Evolutionary conservation across 2,113 vertebrate species (phyloP), one percentile per base, ranked within the genome.

Genomic region (Oryzias woworae): DNA sequence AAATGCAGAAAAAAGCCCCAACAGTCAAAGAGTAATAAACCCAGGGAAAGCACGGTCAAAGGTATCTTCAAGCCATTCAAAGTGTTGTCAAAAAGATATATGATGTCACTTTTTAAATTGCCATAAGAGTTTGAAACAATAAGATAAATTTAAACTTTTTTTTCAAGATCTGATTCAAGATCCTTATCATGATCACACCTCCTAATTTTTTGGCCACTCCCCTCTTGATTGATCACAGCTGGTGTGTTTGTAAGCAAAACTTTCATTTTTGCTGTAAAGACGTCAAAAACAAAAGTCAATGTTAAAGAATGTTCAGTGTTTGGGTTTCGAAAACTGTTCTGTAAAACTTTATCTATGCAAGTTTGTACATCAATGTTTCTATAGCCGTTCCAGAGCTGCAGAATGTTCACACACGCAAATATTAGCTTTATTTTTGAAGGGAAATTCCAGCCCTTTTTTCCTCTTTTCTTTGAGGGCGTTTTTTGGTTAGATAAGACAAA

Each of bases 261-360:
- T 79, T 81, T 84, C 74, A 78, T 78, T 47, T 42, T 84, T 63
- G 58, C 64, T 47, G 53, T 67, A 80, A 65, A 80, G 72, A 80
- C 42, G 49, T 66, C 43, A 57, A 56, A 85, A 56, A 73, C 72
- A 56, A 73, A 22, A 66, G 50, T 70, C 41, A 58, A 77, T 48
- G 50, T n/a, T 58, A 58, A 53, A 54, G 79, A 82, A 80, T 81
- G 78, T 85, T 69, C 54, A 24, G 4, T 71, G 67, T 73, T 66
- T 57, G 67, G 82, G 59, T 75, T 54, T 66, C 43, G 49, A 41
- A 79, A 82, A 75, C 81, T 85, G 83, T 84, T 84, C 73, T 77
- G 23, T 76, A 85, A 84, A 84, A 87, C 83, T 85, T 82, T 84
- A 86, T 89, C 88, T 90, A 91, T 90, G 89, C 90, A 91, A 89